Evolutionary conservation across 2,888 invertebrate species (phyloP), one percentile per base, ranked within the genome.

Genomic region (Morinoia aosen): DNA sequence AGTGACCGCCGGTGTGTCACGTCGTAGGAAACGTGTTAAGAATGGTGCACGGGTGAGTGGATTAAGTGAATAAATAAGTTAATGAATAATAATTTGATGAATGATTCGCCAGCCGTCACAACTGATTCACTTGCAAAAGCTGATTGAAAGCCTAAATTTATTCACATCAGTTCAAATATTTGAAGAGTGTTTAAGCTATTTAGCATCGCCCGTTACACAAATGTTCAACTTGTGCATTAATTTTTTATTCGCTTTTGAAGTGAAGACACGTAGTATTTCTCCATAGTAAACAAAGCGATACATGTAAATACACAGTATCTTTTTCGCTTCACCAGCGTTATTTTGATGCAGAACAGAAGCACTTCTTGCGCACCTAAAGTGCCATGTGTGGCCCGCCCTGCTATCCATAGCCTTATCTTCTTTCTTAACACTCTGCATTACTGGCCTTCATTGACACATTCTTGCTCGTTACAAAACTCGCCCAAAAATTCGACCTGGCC

Each of bases 381-480:
- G 19, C 25, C 25, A 76, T 76, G 76, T 76, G 76, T 33, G 76
- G 76, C 76, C 76, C 25, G 76, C 76, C 33, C 76, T 76, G 76
- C 76, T 93, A 93, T 93, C 93, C n/a, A n/a, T n/a, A n/a, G n/a
- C n/a, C 93, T 56, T 93, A 93, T 93, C 93, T 14, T 12, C 93
- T 93, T 93, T 93, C 93, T 93, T 93, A 48, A 93, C 93, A 57
- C 90, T 48, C 57, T 25, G 93, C 93, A 57, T 57, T n/a, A 57
- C 93, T 93, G 93, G 93, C 93, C 93, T 93, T 57, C 93, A 57
- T 93, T 93, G n/a, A 93, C 93, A 57, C 33, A 93, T 48, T 57
- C 4, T 40, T 90, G 90, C 90, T 48, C 90, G 40, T 90, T 90
- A 90, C 90, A 90, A 90, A 90, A 90, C 90, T 48, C 90, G 90